phyloP scores from a whole-genome alignment of 2,797 vertebrate species.

The Parauchenoglanis ngamensis region DNA sequence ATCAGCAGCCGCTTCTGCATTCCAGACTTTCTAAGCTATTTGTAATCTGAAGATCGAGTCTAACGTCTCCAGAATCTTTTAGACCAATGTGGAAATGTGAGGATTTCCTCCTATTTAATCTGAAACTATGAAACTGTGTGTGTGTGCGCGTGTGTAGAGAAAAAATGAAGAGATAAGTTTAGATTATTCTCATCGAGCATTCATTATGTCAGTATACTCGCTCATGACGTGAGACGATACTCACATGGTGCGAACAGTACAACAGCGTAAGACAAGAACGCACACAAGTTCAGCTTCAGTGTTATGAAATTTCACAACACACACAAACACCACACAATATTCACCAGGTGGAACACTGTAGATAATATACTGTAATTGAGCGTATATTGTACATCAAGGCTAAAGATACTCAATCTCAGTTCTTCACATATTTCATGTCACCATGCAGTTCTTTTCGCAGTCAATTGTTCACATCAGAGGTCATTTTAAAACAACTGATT shows the following conservation, averaged over 20 bases:
- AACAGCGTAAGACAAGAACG: too few species aligned
- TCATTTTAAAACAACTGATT: too few species aligned
- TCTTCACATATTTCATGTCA: too few species aligned
- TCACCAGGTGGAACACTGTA: too few species aligned
- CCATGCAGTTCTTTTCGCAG: too few species aligned
- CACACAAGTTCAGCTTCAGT: too few species aligned
- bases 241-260: not conserved
- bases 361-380: too few species aligned
- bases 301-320: too few species aligned
- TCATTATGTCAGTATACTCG: not conserved
- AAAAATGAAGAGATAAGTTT: constrained; percentile 28
- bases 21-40: not conserved
- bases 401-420: too few species aligned
- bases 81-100: not conserved
- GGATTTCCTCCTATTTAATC: constrained; percentile 15
- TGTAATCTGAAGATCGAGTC: not conserved
- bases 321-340: too few species aligned
- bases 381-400: too few species aligned
- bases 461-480: too few species aligned
- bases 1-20: not conserved
- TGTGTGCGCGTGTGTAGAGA: not conserved
- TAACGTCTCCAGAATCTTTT: not conserved
- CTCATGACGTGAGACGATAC: not conserved
- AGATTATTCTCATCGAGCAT: not conserved
- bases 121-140: not conserved